Base-by-base conservation (phyloP, 2,797 vertebrate species). In the Enteromius argenteus region DNA sequence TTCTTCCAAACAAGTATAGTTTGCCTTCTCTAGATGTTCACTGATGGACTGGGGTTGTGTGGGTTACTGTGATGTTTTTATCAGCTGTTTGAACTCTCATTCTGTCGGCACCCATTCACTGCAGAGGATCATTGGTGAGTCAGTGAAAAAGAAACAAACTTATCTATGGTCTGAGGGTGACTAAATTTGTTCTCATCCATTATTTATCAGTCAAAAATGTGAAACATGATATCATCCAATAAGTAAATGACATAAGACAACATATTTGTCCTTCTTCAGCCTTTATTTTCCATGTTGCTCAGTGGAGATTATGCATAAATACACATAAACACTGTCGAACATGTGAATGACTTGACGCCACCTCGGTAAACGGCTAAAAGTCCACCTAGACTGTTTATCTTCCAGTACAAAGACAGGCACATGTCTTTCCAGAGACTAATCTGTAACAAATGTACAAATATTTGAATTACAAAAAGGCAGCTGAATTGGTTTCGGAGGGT, bases 381-480 rank as follows among this genome's bases (percentile, higher is more conserved):
- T 66, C 68, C 49, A 79, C 58, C 67, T 81, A 78, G 80, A 82
- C 64, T 11, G 15, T 75, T 86, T 69, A 78, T 79, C 68, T 88
- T 85, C 79, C 85, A 77, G 78, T 89, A 87, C 77, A 89, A 87
- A 88, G 77, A 80, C 80, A 80, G 85, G 85, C 83, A 85, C 69
- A 15, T 78, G 69, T 53, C 83, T 80, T 73, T 46, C 66, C 46
- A n/a, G 37, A 79, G 85, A 88, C 82, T 79, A 30, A 86, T 85
- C 84, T 86, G 86, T 86, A 89, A 89, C 86, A 89, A 90, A 89
- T 81, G 86, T 90, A 89, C 89, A 91, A 88, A 91, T 79, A 77
- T 79, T 77, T 82, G 72, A 87, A 80, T 87, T 87, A 89, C 81
- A 88, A 90, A 89, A 90, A 86, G 89, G 89, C 85, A 88, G 85